Evolutionary conservation across 1,140 invertebrate genomes (phyloP).

Genomic region (Bicyclus anynana): DNA sequence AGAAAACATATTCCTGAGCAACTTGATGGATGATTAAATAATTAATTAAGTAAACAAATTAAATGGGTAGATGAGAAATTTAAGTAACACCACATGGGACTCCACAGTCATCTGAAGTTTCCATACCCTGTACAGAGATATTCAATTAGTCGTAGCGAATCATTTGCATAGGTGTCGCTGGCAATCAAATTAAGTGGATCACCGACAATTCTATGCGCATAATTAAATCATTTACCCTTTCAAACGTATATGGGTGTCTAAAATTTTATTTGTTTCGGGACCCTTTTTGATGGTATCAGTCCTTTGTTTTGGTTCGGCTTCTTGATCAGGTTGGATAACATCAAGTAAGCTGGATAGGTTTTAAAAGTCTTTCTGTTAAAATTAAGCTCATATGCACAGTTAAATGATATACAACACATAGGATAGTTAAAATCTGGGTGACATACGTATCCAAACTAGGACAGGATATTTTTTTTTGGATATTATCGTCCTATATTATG

Average conservation of each 20-base stretch:
- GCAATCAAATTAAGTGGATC: constrained; percentile 68
- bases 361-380: too few species aligned
- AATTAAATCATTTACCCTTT: constrained; percentile 67
- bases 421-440: too few species aligned
- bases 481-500: too few species aligned
- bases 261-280: constrained; percentile 4
- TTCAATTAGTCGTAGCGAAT: constrained; percentile 67
- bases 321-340: too few species aligned
- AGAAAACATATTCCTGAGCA: too few species aligned
- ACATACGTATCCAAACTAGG: too few species aligned
- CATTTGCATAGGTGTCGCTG: constrained; percentile 71
- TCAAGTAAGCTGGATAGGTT: too few species aligned
- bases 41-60: neutral
- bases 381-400: too few species aligned
- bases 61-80: constrained; percentile 1
- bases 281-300: neutral
- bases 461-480: too few species aligned
- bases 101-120: constrained; percentile 47
- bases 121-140: constrained; percentile 59
- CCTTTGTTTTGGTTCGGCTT: neutral
- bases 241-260: constrained; percentile 31
- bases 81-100: constrained; percentile 11
- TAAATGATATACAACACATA: too few species aligned
- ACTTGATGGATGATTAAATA: too few species aligned
- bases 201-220: constrained; percentile 59